Evolutionary conservation across 2,888 invertebrate species (phyloP).

Genomic region (Cyaniris semiargus): DNA sequence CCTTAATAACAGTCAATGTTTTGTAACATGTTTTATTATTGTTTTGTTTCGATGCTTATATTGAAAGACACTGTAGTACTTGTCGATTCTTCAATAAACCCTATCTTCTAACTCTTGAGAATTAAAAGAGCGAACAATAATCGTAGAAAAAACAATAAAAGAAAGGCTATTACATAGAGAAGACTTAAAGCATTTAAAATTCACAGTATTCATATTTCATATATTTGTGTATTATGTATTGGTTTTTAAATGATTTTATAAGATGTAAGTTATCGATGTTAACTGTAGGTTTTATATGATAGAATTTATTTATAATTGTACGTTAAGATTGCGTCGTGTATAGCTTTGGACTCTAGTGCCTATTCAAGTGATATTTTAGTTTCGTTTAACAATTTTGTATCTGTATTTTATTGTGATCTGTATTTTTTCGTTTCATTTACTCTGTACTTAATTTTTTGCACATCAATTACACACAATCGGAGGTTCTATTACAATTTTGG

Average conservation of each 20-base stretch:
- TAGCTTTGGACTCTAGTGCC: slow-evolving; percentile 28
- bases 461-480: slow-evolving; percentile 15
- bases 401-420: slow-evolving; percentile 33
- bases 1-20: not conserved
- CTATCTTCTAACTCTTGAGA: not conserved
- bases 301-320: slow-evolving; percentile 29
- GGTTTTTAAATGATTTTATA: slow-evolving; percentile 29
- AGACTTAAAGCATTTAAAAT: slow-evolving; percentile 27
- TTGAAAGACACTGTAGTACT: not conserved
- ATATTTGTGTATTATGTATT: slow-evolving; percentile 21
- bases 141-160: slow-evolving; percentile 5
- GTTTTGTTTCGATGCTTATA: not conserved
- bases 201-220: slow-evolving; percentile 29
- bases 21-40: not conserved
- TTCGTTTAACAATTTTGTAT: slow-evolving; percentile 20
- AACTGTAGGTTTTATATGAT: slow-evolving; percentile 29
- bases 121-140: not conserved
- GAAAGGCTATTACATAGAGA: slow-evolving; percentile 16
- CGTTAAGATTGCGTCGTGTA: slow-evolving; percentile 24
- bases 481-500: slow-evolving; percentile 26
- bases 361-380: slow-evolving; percentile 31
- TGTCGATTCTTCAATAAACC: not conserved
- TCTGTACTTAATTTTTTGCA: slow-evolving; percentile 34
- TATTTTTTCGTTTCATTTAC: slow-evolving; percentile 29
- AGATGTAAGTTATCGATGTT: slow-evolving; percentile 25